Evolutionary conservation across 2,113 vertebrate genomes (phyloP), one percentile per base, ranked within the genome.

Genomic region (Salvelinus namaycush): DNA sequence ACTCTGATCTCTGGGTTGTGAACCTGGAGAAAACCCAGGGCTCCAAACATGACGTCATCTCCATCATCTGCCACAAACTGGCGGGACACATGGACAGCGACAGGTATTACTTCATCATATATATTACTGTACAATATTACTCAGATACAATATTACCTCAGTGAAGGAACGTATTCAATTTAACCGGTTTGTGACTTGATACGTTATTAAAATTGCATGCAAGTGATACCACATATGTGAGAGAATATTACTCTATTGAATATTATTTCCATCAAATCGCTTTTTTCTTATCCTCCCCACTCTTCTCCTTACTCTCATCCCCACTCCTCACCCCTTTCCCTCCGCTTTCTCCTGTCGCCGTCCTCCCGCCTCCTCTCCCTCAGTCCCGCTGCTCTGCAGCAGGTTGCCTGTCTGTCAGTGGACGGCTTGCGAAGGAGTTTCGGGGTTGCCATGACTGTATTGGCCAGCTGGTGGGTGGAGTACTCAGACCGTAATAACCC

Each of bases 381-480:
- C 87, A 93, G 91, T 65, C 66, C 79, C 66, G 70, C 80, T 34
- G 67, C 78, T 27, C 83, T 86, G 74, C 84, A 81, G 67, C 89
- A 91, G 77, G 81, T 92, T 27, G 87, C 83, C 1, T 93, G 90
- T 84, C 78, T 94, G 64, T 89, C 89, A 24, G 77, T 92, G 0
- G 78, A 89, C 0, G 86, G 83, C 49, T 71, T 90, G 44, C 79
- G 71, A 67, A 83, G 72, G 39, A 90, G 83, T 75, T 92, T 93
- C 5, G 83, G 86, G 0, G 86, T 92, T 16, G 92, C 92, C 12
- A 92, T 91, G 89, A 86, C 88, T 0, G 83, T 92, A 49, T 59
- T 78, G 3, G 89, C 82, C n/a, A 76, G 83, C 59, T 94, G 92
- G 93, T 90, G 87, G 88, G 89, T 92, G 81, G 93, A 93, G 82